phyloP scores from a whole-genome alignment of 2,113 vertebrate genomes.

The Myiozetetes cayanensis region DNA sequence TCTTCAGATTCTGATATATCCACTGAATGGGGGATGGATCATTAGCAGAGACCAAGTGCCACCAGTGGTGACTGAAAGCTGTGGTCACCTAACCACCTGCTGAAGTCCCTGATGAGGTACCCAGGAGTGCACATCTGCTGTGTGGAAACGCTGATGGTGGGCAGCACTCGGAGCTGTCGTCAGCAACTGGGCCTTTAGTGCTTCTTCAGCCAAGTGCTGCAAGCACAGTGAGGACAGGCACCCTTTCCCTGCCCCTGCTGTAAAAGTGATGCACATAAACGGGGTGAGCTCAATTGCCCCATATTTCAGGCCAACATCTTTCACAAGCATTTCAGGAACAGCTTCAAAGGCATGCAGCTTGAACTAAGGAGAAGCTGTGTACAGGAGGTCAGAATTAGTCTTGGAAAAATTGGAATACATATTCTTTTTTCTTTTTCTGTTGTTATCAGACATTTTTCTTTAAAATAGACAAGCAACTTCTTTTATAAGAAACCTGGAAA shows the following conservation, averaged over 20 bases:
- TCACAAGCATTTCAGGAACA: not conserved
- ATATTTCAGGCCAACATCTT: not conserved
- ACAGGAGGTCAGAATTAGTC: not conserved
- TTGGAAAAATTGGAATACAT: not conserved
- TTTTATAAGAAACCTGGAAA: not conserved
- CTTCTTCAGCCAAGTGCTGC: not conserved
- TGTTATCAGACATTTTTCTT: not conserved
- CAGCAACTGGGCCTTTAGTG: not conserved
- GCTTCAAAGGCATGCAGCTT: not conserved
- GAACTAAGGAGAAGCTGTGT: not conserved
- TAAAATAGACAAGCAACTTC: not conserved
- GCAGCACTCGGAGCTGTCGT: not conserved
- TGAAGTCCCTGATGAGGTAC: not conserved
- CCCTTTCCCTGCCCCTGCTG: not conserved
- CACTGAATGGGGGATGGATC: not conserved
- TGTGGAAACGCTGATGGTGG: not conserved
- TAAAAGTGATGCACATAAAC: not conserved
- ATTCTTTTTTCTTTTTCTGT: not conserved
- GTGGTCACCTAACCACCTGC: not conserved
- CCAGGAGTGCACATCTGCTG: not conserved
- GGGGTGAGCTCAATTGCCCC: not conserved
- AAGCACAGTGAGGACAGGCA: not conserved
- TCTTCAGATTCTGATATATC: not conserved
- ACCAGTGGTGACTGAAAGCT: not conserved
- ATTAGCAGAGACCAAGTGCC: not conserved